These are phyloP conservation scores for Venustoraphidia nigricollis DNA, from an alignment of 2,888 invertebrate genomes.

Conservation along the genomic window DNA sequence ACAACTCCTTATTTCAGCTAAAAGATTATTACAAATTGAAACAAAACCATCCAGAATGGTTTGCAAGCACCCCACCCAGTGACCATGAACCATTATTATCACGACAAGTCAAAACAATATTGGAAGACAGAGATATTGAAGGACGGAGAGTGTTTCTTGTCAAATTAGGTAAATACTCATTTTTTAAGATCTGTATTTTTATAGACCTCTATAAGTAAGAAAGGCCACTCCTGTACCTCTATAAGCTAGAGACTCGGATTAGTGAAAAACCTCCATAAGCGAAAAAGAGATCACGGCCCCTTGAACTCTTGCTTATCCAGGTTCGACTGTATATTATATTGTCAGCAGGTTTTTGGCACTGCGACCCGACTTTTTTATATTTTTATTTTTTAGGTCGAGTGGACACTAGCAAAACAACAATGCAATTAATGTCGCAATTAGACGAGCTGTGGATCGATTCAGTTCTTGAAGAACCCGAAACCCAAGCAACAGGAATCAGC, in stretches of 20 bases:
- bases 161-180: slow-evolving; percentile 21
- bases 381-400: slow-evolving; percentile 14
- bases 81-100: slow-evolving; percentile 19
- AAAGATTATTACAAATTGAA: slow-evolving; percentile 20
- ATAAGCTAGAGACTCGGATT: too few species aligned
- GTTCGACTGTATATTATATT: too few species aligned
- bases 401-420: slow-evolving; percentile 15
- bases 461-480: slow-evolving; percentile 20
- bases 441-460: slow-evolving; percentile 26
- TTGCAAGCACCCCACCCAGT: slow-evolving; percentile 17
- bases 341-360: too few species aligned
- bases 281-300: too few species aligned
- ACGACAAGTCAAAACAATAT: slow-evolving; percentile 20
- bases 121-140: slow-evolving; percentile 21
- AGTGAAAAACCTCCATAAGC: too few species aligned
- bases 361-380: not conserved
- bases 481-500: slow-evolving; percentile 22
- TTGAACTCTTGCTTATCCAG: too few species aligned
- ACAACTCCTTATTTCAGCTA: slow-evolving; percentile 20
- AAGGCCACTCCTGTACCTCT: too few species aligned
- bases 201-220: too few species aligned
- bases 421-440: slow-evolving; percentile 21
- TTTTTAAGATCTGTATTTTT: too few species aligned
- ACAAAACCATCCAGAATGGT: slow-evolving; percentile 23
- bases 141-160: slow-evolving; percentile 24